phyloP scores from a whole-genome alignment of 2,888 invertebrate species.

The Serripes groenlandicus region DNA sequence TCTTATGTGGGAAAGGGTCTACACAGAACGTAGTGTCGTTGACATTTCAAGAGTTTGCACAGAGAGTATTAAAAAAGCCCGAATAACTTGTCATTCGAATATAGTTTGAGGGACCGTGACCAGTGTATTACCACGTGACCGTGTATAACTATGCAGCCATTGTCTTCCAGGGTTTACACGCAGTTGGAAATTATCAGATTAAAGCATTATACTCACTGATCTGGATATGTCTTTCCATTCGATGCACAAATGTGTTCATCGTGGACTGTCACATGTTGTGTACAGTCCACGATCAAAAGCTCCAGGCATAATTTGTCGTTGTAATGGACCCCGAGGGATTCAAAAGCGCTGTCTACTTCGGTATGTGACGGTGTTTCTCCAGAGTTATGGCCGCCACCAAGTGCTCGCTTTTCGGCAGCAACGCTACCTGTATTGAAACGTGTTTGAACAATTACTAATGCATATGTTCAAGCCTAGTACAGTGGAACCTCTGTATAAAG shows the following conservation, averaged over 20 bases:
- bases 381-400: not conserved
- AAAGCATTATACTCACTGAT: slow-evolving; percentile 65
- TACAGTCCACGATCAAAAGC: slow-evolving; percentile 59
- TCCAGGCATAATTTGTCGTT: slow-evolving; percentile 57
- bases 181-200: too few species aligned
- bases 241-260: slow-evolving; percentile 61
- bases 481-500: too few species aligned
- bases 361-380: slow-evolving; percentile 5
- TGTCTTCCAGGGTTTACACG: too few species aligned
- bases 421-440: not conserved
- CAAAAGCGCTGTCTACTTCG: slow-evolving; percentile 50
- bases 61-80: too few species aligned
- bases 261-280: slow-evolving; percentile 39
- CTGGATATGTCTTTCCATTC: slow-evolving; percentile 56
- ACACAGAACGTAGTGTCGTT: too few species aligned
- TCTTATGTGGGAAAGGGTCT: too few species aligned
- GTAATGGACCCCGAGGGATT: slow-evolving; percentile 45
- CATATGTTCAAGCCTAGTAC: not conserved
- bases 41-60: too few species aligned
- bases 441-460: not conserved
- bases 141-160: too few species aligned
- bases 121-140: too few species aligned
- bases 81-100: too few species aligned
- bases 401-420: not conserved
- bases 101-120: too few species aligned